Conservation (phyloP, 2,797 vertebrate species). For the Karalla daura region DNA sequence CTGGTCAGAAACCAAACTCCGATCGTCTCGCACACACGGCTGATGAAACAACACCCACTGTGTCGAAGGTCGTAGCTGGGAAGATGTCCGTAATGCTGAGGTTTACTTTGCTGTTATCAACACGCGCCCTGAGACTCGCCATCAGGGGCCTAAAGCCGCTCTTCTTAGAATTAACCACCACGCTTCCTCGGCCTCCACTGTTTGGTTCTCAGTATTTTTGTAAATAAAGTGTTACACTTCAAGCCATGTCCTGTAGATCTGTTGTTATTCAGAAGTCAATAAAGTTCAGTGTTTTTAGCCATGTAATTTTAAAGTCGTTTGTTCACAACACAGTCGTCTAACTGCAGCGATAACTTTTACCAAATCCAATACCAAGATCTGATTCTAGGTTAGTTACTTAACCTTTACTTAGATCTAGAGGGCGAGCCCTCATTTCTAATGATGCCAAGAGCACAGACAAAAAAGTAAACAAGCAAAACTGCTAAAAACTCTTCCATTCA, state of each 20-base stretch:
- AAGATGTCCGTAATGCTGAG: conserved; percentile 60
- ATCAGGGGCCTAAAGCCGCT: conserved; percentile 69
- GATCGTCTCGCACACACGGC: conserved; percentile 55
- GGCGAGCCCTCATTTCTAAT: too few relatives aligned
- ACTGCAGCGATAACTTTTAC: too few relatives aligned
- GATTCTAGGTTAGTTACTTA: too few relatives aligned
- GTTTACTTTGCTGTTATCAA: conserved; percentile 42
- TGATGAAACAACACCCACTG: conserved; percentile 58
- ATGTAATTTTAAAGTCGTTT: conserved; percentile 71
- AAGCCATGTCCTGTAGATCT: conserved; percentile 74
- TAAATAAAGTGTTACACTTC: conserved; percentile 92
- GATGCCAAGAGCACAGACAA: too few relatives aligned
- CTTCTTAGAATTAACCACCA: conserved; percentile 51
- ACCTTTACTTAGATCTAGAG: too few relatives aligned
- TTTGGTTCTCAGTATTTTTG: conserved; percentile 87
- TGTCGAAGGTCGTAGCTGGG: conserved; percentile 53
- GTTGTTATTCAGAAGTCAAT: conserved; percentile 76
- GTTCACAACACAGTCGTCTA: conserved; percentile 48
- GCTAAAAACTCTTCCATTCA: too few relatives aligned
- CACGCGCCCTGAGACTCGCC: conserved; percentile 44
- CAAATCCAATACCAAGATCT: too few relatives aligned
- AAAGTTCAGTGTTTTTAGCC: conserved; percentile 73
- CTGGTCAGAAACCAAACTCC: conserved; percentile 61
- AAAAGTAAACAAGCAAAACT: too few relatives aligned
- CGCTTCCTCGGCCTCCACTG: conserved; percentile 71